A percentile compares a stretch with the other conserved stretches of the same genome.
phyloP scores from a whole-genome alignment of 2,888 invertebrate species.

The Glyphotaelius pellucidus region DNA sequence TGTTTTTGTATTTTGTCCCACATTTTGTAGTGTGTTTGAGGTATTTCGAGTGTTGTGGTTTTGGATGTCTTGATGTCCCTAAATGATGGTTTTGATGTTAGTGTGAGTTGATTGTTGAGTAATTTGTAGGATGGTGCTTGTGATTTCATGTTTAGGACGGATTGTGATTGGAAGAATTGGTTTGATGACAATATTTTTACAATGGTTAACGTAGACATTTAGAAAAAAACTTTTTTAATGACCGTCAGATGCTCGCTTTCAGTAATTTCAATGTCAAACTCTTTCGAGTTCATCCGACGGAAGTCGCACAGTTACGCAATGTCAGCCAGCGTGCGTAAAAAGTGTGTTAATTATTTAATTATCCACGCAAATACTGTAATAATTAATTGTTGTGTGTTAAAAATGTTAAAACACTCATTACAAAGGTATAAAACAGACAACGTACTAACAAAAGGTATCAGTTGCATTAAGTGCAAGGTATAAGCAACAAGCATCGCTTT shows the following conservation, averaged over 20 bases:
- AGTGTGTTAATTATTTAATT: conserved; percentile 27
- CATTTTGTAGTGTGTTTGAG: too few relatives aligned
- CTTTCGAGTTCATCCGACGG: conserved; percentile 11
- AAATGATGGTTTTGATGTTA: too few relatives aligned
- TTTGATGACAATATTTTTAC: too few relatives aligned
- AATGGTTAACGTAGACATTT: too few relatives aligned
- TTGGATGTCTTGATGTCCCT: too few relatives aligned
- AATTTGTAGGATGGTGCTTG: too few relatives aligned
- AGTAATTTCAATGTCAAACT: conserved; percentile 13
- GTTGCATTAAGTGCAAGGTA: not conserved
- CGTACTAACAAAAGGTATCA: not conserved
- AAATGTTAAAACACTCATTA: not conserved
- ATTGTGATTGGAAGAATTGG: too few relatives aligned
- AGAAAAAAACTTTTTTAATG: not conserved
- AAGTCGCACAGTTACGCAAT: not conserved
- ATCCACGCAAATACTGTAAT: not conserved
- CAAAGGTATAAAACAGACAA: conserved; percentile 15
- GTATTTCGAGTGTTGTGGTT: too few relatives aligned
- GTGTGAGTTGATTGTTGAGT: too few relatives aligned
- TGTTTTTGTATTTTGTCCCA: too few relatives aligned
- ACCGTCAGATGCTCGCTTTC: not conserved
- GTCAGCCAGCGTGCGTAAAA: not conserved
- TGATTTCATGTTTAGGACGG: too few relatives aligned
- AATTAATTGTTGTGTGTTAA: conserved; percentile 14
- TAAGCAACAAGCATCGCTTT: not conserved